Base-by-base conservation (phyloP, 1,140 invertebrate genomes). In the Aphidius ervi region DNA sequence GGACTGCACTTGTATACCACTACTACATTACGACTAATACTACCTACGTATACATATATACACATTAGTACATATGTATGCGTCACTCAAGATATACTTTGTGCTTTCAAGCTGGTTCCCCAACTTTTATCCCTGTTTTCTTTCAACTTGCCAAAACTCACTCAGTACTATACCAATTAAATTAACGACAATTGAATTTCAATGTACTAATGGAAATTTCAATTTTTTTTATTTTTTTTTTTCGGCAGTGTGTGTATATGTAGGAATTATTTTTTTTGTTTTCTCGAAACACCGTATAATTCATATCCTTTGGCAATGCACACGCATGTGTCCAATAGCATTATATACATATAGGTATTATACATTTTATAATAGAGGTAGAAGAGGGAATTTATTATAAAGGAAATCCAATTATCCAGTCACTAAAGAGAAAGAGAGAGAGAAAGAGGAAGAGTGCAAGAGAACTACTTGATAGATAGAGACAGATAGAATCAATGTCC, bases 281-380 rank as follows among this genome's bases (percentile, higher is more conserved):
- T 50, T 57, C 52, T 62, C 54, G n/a, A 49, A 10, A n/a, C 45
- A 50, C 60, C 46, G 60, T 55, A 62, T 57, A 55, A 58, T 62
- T 56, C 55, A 62, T 62, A 62, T 62, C 60, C 60, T 58, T 47
- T 57, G 55, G 37, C 50, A 37, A 53, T 53, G 41, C 42, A 39
- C 50, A 53, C 23, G 23, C 23, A 31, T 31, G 23, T 31, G 23
- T 31, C 23, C 23, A 31, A 31, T 31, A 31, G 23, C 23, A 31
- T 31, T 1, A 31, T 23, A 23, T 23, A 23, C 23, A n/a, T n/a
- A n/a, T 16, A 16, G 16, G 16, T 16, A 16, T 16, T 16, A 16
- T 16, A 16, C 1, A 16, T 16, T 16, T 16, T 16, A 16, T 16
- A 16, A 16, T 16, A 16, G 16, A 16, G 16, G 16, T 16, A 16